Base-by-base conservation (phyloP, 2,797 vertebrate species). In the Sparidentex hasta region DNA sequence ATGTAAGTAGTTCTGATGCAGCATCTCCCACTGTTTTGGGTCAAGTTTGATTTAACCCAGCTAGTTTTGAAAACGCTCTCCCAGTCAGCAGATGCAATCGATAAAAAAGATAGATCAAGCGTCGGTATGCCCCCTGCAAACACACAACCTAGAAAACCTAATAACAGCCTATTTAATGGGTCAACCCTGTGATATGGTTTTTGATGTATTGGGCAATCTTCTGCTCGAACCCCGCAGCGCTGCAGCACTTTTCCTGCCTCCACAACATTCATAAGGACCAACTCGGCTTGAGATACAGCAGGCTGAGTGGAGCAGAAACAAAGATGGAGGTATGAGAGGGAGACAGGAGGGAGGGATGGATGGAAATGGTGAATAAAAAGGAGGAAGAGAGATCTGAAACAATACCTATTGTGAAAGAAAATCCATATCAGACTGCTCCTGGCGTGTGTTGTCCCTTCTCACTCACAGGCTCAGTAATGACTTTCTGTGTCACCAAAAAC, bases 181-280 rank as follows among this genome's bases (percentile, higher is more conserved):
- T 90, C 86, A 83, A 82, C 74, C 54, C 55, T 70, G 65, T 57
- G 81, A 90, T 88, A 85, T 82, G 76, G 71, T 88, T 88, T 79
- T 80, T 91, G 90, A 93, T 92, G 77, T 91, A 93, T 91, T 66
- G 81, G 71, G 56, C 81, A 92, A 92, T 94, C 81, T 88, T 81
- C 81, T 84, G 67, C 78, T 80, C 66, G 41, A 65, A 69, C 82
- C 89, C 88, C 0, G 80, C 82, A 90, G 89, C 81, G 12, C 63
- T 84, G 29, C 56, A 78, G 78, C 67, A 58, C 44, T 52, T 74
- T 73, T 51, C 80, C n/a, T 57, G 48, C 62, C 44, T 81, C 52
- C 21, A 11, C 61, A 84, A 61, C 81, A 71, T 82, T 77, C 58
- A 74, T 70, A 78, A 76, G 50, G 66, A 57, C 51, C 54, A 58